Evolutionary conservation across 2,888 invertebrate genomes (phyloP).

Genomic region (Colletes collaris): DNA sequence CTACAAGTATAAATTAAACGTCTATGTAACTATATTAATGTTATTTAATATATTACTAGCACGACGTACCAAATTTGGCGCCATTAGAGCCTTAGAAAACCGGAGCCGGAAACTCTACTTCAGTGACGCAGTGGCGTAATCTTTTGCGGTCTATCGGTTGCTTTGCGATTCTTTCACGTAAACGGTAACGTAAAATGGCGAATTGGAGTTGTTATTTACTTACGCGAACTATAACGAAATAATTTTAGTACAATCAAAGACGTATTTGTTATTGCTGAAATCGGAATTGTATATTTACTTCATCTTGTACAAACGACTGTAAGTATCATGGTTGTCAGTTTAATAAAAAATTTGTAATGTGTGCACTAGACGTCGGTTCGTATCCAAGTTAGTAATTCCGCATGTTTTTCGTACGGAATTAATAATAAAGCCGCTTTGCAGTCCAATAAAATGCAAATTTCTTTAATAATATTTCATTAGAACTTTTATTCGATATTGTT

Average conservation of each 20-base stretch:
- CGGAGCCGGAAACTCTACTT: slow-evolving; percentile 53
- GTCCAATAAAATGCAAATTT: slow-evolving; percentile 11
- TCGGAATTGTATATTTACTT: slow-evolving; percentile 42
- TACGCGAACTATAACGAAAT: slow-evolving; percentile 56
- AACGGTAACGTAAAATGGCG: slow-evolving; percentile 75
- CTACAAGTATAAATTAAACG: neutral
- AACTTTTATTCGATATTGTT: neutral
- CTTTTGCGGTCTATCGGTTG: slow-evolving; percentile 62
- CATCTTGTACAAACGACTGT: slow-evolving; percentile 41
- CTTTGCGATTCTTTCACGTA: slow-evolving; percentile 68
- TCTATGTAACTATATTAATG: neutral
- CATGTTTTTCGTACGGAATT: slow-evolving; percentile 48
- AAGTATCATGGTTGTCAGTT: slow-evolving; percentile 63
- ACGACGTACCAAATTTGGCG: slow-evolving; percentile 47
- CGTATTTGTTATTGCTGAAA: slow-evolving; percentile 33
- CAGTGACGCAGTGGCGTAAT: slow-evolving; percentile 65
- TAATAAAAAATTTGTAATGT: slow-evolving; percentile 53
- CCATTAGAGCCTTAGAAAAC: slow-evolving; percentile 46
- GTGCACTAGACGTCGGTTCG: slow-evolving; percentile 49
- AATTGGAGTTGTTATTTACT: slow-evolving; percentile 77
- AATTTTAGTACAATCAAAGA: slow-evolving; percentile 40
- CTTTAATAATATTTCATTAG: slow-evolving; percentile 9
- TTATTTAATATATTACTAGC: neutral
- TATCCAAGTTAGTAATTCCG: slow-evolving; percentile 47
- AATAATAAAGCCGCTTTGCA: slow-evolving; percentile 30